Base-by-base conservation (phyloP, 2,888 invertebrate genomes). In the Morpho helenor region DNA sequence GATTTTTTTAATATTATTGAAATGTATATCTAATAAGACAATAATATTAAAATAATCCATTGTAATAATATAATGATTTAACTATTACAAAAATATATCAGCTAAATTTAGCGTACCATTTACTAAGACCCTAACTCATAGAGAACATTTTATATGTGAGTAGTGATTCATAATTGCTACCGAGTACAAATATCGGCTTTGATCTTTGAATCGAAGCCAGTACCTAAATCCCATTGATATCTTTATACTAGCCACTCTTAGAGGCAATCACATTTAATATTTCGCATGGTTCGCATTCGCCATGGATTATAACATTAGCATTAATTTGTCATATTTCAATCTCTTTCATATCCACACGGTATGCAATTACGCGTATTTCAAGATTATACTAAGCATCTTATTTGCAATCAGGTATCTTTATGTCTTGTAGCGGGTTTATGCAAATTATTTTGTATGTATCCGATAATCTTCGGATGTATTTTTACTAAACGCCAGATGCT, bases 141-240 rank as follows among this genome's bases (percentile, higher is more conserved):
- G 8, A 53, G 45, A 49, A 22, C 55, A 57, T 48, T 58, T 59
- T 82, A 82, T 75, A 1, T 77, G 76, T 77, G 70, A 64, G 63
- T 68, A 63, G 46, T 65, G 66, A 70, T 70, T 74, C 69, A 71
- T 70, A 69, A 69, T 65, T 66, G 70, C 66, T 77, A 76, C 78
- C 78, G 79, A 78, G 75, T 75, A 44, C 71, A 40, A 69, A 67
- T 68, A 66, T 60, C 46, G 68, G 69, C 87, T 88, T 87, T 87
- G 85, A 87, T 87, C 82, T 84, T 67, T 74, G 76, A 78, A 76
- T 77, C 72, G 72, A 74, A 74, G 73, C 73, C 70, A 76, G 72
- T 72, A 64, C 66, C 63, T 66, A 76, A 80, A 84, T 80, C 79
- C 67, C 61, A 66, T 71, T 79, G 84, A 87, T 80, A 80, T 79